Evolutionary conservation across 2,797 vertebrate genomes (phyloP), one percentile per base, ranked within the genome.

Genomic region (Psittacula derbiana): DNA sequence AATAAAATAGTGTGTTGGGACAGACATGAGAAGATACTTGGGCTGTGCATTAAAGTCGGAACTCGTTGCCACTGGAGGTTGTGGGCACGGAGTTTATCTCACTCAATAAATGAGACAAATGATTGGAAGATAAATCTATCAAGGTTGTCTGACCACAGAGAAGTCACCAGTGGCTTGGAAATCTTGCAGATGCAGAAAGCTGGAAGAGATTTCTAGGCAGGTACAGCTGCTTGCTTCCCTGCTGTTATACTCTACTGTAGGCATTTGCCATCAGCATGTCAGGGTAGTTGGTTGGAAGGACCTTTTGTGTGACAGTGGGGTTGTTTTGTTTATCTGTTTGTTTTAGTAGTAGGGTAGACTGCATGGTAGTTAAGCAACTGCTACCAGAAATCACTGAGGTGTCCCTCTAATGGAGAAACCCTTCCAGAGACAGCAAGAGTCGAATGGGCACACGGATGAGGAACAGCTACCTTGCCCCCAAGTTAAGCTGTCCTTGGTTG

Each of bases 171-270:
- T 85, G 67, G 57, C 65, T 84, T 86, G 49, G 57, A 53, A 55
- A 71, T 52, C 49, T 47, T 46, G 24, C 76, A 78, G 49, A 21
- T 65, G 41, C 10, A 36, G 44, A 57, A 86, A 78, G 33, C 57
- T 80, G 52, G 38, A 50, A 61, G 67, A 61, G 23, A n/a, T 71
- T 20, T 20, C 8, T 21, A 2, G 57, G 46, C 62, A 47, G 43
- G 43, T 55, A 20, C 20, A 57, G 49, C 36, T 67, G 0, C 7
- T 11, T 84, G 41, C 72, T 74, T 78, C 41, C 10, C 20, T 81
- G 18, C 8, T 69, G 46, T 69, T 79, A 7, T 0, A 3, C 2
- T 60, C 28, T 18, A 24, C 38, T 20, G 0, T 6, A 49, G 24
- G 9, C 4, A 1, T 52, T 93, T 80, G 50, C 57, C 8, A 3